Conservation (phyloP, 2,888 invertebrate species). For the Quadroppia sp. region DNA sequence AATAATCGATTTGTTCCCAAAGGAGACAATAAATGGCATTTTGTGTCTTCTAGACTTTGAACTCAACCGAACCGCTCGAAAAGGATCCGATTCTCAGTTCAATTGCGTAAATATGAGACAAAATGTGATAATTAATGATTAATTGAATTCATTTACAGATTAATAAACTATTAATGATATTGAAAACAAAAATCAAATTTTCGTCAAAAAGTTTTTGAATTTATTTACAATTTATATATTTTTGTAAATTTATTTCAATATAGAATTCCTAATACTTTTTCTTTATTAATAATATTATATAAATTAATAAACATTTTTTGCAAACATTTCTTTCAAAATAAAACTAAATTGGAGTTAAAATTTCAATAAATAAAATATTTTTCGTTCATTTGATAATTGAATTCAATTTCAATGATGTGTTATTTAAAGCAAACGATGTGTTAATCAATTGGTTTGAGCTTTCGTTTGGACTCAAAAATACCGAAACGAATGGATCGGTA, state of each 20-base stretch:
- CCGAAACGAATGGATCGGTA: background rate
- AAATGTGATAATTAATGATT: no score
- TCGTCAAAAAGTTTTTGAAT: background rate
- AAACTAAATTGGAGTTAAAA: slow-evolving; percentile 1
- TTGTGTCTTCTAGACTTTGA: background rate
- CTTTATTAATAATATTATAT: no score
- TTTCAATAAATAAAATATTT: background rate
- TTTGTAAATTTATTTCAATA: background rate
- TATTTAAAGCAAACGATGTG: background rate
- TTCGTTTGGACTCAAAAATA: background rate
- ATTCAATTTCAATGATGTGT: background rate
- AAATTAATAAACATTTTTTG: no score
- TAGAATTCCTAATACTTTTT: no score
- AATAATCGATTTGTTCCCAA: background rate
- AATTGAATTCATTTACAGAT: no score
- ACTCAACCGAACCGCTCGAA: background rate
- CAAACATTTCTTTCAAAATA: background rate
- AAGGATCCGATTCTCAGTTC: background rate
- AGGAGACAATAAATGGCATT: slow-evolving; percentile 1
- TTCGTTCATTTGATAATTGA: background rate
- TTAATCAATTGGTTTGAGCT: slow-evolving; percentile 3
- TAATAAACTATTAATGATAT: no score
- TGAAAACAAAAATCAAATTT: background rate
- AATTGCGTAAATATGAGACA: background rate
- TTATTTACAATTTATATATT: slow-evolving; percentile 4